A percentile compares a stretch with the other conserved stretches of the same genome.
Conservation (phyloP, 92 coral and sea anemone species). For the Pocillopora grandis region DNA sequence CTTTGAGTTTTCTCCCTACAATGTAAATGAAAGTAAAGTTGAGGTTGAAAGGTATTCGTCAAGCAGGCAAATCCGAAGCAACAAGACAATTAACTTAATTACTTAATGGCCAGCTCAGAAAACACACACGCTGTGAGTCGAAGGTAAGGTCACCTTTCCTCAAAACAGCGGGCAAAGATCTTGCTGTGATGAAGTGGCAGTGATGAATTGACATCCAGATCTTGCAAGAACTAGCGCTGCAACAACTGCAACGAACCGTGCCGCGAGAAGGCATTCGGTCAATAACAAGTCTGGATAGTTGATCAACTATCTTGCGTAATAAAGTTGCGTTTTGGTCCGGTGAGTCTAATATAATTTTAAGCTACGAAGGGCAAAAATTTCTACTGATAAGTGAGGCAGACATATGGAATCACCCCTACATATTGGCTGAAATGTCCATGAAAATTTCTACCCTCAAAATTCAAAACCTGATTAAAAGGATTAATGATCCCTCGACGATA, state of each 20-base stretch:
- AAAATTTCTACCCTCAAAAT: neutral
- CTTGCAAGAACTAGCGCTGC: constrained; percentile 1
- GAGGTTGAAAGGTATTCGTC: constrained; percentile 3
- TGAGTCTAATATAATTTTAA: constrained; percentile 22
- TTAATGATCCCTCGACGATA: neutral
- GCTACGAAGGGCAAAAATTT: constrained; percentile 6
- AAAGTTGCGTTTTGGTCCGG: constrained; percentile 18
- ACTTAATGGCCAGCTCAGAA: constrained; percentile 17
- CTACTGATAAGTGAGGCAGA: constrained; percentile 3
- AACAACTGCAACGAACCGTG: constrained; percentile 9
- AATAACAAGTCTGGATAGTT: constrained; percentile 10
- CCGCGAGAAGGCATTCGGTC: constrained; percentile 24
- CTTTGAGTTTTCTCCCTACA: constrained; percentile 1
- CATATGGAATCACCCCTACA: neutral
- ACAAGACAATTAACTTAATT: constrained; percentile 47
- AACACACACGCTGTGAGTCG: neutral
- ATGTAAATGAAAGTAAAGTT: neutral
- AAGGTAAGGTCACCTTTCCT: constrained; percentile 5
- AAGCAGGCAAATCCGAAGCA: neutral
- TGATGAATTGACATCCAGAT: neutral
- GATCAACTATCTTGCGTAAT: constrained; percentile 16
- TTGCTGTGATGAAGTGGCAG: neutral
- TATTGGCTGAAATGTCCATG: neutral
- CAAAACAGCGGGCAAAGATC: neutral
- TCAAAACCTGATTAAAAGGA: no score